phyloP scores from a whole-genome alignment of 1,140 invertebrate species.

The Rhynchophorus ferrugineus region DNA sequence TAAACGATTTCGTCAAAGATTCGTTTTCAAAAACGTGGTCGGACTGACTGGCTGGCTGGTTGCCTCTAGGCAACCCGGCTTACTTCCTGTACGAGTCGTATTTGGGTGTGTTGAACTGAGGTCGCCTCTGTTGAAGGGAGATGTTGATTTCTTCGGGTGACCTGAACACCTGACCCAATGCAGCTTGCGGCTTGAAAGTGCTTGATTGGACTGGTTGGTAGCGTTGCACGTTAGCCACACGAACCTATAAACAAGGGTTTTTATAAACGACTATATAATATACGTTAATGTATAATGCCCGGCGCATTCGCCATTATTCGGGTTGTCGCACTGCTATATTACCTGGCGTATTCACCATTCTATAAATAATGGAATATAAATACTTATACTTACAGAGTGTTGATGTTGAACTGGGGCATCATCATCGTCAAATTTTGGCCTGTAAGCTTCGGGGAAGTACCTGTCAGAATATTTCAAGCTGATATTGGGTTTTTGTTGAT shows the following conservation, averaged over 20 bases:
- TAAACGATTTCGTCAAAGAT: no score
- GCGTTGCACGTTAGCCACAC: conserved; percentile 29
- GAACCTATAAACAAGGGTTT: conserved; percentile 31
- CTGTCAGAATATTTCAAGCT: conserved; percentile 79
- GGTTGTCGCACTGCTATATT: no score
- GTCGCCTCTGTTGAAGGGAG: conserved; percentile 66
- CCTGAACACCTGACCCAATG: conserved; percentile 61
- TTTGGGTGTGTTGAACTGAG: conserved; percentile 37
- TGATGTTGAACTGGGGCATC: conserved; percentile 41
- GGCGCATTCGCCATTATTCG: no score
- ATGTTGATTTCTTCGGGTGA: conserved; percentile 81
- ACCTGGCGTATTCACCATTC: no score
- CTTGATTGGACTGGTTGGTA: conserved; percentile 21
- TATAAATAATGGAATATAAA: no score
- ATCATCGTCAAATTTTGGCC: conserved; percentile 57
- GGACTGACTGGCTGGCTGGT: no score
- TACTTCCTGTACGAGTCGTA: conserved; percentile 21
- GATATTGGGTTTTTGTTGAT: conserved; percentile 70
- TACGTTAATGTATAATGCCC: no score
- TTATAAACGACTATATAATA: background rate
- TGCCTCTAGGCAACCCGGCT: no score
- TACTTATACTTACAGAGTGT: conserved; percentile 34
- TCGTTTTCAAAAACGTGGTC: background rate
- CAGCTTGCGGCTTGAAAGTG: conserved; percentile 38
- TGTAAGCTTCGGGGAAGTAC: conserved; percentile 68